These are phyloP conservation scores for Trileptium ribeirensis DNA, from an alignment of 2,888 invertebrate genomes.

Conservation along the genomic window DNA sequence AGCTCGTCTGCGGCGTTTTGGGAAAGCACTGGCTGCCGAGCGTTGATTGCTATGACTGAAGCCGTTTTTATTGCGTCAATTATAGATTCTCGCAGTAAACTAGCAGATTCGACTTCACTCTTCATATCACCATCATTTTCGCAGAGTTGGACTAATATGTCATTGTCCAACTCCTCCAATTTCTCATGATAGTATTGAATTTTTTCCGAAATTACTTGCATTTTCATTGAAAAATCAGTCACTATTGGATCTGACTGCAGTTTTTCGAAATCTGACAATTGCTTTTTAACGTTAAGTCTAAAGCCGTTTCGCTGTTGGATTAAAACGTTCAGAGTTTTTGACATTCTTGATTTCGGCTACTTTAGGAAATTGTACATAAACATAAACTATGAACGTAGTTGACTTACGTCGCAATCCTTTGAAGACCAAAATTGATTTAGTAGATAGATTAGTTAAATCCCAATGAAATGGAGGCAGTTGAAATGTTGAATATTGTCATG, in stretches of 20 bases:
- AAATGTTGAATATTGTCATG: too few relatives aligned
- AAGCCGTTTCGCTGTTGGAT: background rate
- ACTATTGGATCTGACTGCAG: background rate
- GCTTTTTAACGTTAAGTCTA: background rate
- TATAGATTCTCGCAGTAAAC: background rate
- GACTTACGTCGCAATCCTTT: too few relatives aligned
- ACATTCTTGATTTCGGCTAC: too few relatives aligned
- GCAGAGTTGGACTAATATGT: background rate
- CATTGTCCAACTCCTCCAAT: background rate
- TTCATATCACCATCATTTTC: background rate
- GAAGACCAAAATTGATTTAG: too few relatives aligned
- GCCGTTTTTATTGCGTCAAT: background rate
- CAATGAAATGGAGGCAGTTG: too few relatives aligned
- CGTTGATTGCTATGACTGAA: too few relatives aligned
- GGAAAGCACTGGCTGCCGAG: too few relatives aligned
- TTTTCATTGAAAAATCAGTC: background rate
- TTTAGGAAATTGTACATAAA: too few relatives aligned
- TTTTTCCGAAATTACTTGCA: background rate
- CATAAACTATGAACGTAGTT: too few relatives aligned
- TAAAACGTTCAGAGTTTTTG: too few relatives aligned
- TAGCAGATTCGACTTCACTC: background rate
- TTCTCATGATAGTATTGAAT: background rate
- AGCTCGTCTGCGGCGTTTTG: too few relatives aligned
- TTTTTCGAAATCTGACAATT: background rate
- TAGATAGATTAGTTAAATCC: too few relatives aligned